Evolutionary conservation across 2,113 vertebrate species (phyloP), one percentile per base, ranked within the genome.

Genomic region (Anolis sagrei): DNA sequence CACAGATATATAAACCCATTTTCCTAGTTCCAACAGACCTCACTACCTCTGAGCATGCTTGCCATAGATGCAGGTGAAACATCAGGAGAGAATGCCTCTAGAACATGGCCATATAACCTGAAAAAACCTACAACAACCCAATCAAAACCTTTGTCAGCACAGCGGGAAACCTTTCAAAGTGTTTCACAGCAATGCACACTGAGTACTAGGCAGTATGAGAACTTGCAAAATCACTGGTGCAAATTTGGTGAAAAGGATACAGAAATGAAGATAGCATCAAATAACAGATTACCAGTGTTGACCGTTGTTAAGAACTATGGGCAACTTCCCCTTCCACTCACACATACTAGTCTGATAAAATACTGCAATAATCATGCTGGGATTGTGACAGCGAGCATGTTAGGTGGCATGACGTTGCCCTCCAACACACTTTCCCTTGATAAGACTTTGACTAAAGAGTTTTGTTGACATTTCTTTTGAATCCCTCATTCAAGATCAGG

Each of bases 381-480:
- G 29, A 76, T 44, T 19, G 2, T 68, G 21, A 48, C 36, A 81
- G 39, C 19, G 1, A 68, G 27, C 64, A 29, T 68, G n/a, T 29
- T 68, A 39, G 25, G 25, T 48, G 27, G 27, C 39, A 44, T 66
- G 16, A 21, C 13, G 23, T 51, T 81, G 44, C 10, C 39, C 64
- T 49, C 64, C 29, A n/a, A 21, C 10, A 49, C 39, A 32, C 36
- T 29, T 44, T 66, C 44, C 25, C 13, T 80, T 23, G 3, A 18
- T 68, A 69, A 49, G 5, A n/a, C 4, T 68, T 64, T 64, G 34
- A 32, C 14, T 76, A 58, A 62, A 61, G 25, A 14, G 14, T 66
- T 64, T 79, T 79, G 39, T 13, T 44, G 34, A 79, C 21, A 27
- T 58, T 81, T 58, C 18, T 58, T 78, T n/a, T 81, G 79, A 81